Evolutionary conservation across 2,797 vertebrate species (phyloP).

Genomic region (Cynodonichthys magdalenae): DNA sequence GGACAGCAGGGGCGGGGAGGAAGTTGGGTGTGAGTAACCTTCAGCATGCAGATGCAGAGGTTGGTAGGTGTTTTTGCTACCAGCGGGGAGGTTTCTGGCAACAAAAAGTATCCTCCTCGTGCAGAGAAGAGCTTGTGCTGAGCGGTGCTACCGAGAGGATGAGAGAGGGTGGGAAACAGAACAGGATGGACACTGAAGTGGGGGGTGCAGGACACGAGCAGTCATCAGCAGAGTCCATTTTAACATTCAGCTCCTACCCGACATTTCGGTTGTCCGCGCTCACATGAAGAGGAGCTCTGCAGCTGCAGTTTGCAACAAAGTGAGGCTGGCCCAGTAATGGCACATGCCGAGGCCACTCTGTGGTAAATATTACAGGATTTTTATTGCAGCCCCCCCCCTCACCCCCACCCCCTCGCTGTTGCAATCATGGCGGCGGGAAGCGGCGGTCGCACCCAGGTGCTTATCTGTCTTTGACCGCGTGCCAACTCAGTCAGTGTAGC

Average conservation of each 20-base stretch:
- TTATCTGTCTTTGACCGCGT: slow-evolving; percentile 81
- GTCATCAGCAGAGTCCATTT: slow-evolving; percentile 70
- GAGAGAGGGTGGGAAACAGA: slow-evolving; percentile 66
- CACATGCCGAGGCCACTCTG: slow-evolving; percentile 50
- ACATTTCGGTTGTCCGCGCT: slow-evolving; percentile 51
- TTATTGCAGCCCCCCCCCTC: slow-evolving; percentile 48
- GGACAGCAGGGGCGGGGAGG: slow-evolving; percentile 16
- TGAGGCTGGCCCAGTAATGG: slow-evolving; percentile 45
- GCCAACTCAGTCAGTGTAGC: slow-evolving; percentile 73
- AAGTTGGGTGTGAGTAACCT: slow-evolving; percentile 62
- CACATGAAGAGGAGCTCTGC: slow-evolving; percentile 20
- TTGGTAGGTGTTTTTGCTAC: slow-evolving; percentile 47
- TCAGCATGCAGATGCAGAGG: slow-evolving; percentile 61
- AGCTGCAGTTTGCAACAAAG: slow-evolving; percentile 10
- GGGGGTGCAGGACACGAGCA: slow-evolving; percentile 59
- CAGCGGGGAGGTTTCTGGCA: slow-evolving; percentile 55
- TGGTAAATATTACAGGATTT: slow-evolving; percentile 54
- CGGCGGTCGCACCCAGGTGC: slow-evolving; percentile 82
- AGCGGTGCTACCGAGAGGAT: slow-evolving; percentile 58
- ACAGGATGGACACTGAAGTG: slow-evolving; percentile 51
- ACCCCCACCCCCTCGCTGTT: slow-evolving; percentile 66
- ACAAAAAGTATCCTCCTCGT: slow-evolving; percentile 45
- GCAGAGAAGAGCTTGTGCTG: slow-evolving; percentile 55
- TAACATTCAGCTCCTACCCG: slow-evolving; percentile 52
- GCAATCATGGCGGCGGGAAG: slow-evolving; percentile 75